Base-by-base conservation (phyloP, 2,888 invertebrate species). In the Caradrina kadenii region DNA sequence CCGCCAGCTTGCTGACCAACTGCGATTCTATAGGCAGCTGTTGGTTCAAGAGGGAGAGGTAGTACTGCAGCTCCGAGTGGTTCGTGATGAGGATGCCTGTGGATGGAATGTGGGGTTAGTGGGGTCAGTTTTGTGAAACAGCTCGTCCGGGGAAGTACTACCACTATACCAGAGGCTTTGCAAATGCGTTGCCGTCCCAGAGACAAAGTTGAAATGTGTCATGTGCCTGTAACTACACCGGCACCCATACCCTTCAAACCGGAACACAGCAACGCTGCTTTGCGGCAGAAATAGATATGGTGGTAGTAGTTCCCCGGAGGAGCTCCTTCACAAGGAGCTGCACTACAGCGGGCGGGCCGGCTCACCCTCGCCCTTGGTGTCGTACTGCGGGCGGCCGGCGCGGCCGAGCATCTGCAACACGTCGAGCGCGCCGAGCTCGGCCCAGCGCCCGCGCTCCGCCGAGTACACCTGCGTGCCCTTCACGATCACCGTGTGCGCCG, bases 401-500 rank as follows among this genome's bases (percentile, higher is more conserved):
- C 99, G 96, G 68, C 99, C 99, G 90, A 99, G 93, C 99, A 99
- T 99, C 96, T 99, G 99, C 73, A 99, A 96, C 19, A 99, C 99
- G 94, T 99, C 99, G 35, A 99, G 95, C 2, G 99, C 99, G 6
- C 99, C 99, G 61, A 99, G 95, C 93, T 99, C 99, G 2, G 98
- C 98, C 99, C 99, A 99, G 68, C 99, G 96, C 0, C 99, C 99
- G 91, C 99, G 99, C 93, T 99, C 99, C 0, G 99, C 99, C 89
- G 98, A 99, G 93, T 99, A 99, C 66, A 99, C 98, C 92, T 99
- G 99, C 0, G 99, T 99, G 31, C 99, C 99, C 92, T 99, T 99
- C 79, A 96, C 96, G 77, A 99, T 99, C 61, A 99, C 99, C 0
- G 99, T 99, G 92, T 99, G 99, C 0, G 99, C 99, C 0, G 99